Conservation (phyloP, 2,113 vertebrate genomes). For the Brachyistius frenatus region DNA sequence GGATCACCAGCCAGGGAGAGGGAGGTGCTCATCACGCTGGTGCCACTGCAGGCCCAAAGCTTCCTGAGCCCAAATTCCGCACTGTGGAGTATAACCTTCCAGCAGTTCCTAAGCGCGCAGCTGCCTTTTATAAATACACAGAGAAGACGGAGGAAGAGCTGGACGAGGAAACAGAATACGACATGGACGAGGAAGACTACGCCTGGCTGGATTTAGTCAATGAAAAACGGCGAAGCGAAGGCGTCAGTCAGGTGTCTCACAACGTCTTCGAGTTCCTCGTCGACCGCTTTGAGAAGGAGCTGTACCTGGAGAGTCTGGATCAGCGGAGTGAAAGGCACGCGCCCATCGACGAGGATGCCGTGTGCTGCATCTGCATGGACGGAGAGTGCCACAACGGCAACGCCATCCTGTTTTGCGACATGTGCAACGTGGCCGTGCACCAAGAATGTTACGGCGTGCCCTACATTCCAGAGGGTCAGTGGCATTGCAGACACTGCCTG, state of each 20-base stretch:
- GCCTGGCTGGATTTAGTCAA: slow-evolving; percentile 97
- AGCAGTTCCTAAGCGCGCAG: slow-evolving; percentile 89
- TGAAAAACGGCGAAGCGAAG: slow-evolving; percentile 90
- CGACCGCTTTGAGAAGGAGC: slow-evolving; percentile 97
- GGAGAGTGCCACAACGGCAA: slow-evolving; percentile 97
- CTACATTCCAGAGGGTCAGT: slow-evolving; percentile 97
- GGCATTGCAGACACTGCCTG: slow-evolving; percentile 97
- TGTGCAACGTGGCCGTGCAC: slow-evolving; percentile 97
- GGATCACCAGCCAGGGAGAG: slow-evolving; percentile 78
- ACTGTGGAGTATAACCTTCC: slow-evolving; percentile 96
- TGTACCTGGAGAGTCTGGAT: slow-evolving; percentile 92
- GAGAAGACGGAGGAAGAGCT: slow-evolving; percentile 96
- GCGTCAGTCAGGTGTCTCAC: slow-evolving; percentile 91
- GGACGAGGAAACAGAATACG: slow-evolving; percentile 96
- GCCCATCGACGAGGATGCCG: slow-evolving; percentile 93
- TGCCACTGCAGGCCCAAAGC: slow-evolving; percentile 79
- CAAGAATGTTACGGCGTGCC: slow-evolving; percentile 99
- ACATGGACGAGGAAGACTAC: slow-evolving; percentile 99
- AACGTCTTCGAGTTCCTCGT: slow-evolving; percentile 97
- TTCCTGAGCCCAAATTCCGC: slow-evolving; percentile 91
- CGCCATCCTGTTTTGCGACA: slow-evolving; percentile 96
- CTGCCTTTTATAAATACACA: slow-evolving; percentile 89
- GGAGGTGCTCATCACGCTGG: slow-evolving; percentile 74
- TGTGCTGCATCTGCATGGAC: slow-evolving; percentile 97
- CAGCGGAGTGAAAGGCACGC: slow-evolving; percentile 88